Evolutionary conservation across 92 coral and sea anemone species (phyloP).

Genomic region (Epizoanthus scotinus): DNA sequence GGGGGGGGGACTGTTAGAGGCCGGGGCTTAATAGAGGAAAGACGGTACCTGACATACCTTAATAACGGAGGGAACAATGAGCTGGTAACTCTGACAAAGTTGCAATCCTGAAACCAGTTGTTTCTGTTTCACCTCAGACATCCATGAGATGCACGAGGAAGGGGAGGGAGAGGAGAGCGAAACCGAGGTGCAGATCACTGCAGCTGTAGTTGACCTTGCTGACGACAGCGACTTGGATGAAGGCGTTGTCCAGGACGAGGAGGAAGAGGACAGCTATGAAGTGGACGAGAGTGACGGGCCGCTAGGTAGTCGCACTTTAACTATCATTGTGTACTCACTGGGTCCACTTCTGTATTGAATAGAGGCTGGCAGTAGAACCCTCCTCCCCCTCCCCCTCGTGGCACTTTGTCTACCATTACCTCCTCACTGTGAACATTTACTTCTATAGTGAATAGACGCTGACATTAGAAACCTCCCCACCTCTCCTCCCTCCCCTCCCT

Average conservation of each 20-base stretch:
- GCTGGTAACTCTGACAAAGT: no score
- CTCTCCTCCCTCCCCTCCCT: no score
- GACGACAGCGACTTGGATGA: constrained; percentile 68
- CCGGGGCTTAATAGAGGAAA: no score
- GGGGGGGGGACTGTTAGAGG: no score
- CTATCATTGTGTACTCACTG: background rate
- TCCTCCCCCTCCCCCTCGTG: no score
- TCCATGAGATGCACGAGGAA: constrained; percentile 38
- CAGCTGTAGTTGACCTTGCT: constrained; percentile 86
- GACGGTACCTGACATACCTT: no score
- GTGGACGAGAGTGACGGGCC: constrained; percentile 77
- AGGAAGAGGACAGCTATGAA: constrained; percentile 76
- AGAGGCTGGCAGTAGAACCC: background rate
- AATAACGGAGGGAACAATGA: no score
- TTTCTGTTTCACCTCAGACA: background rate
- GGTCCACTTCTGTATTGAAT: background rate
- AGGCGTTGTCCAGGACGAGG: constrained; percentile 65
- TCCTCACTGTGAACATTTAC: background rate
- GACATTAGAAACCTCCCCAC: background rate
- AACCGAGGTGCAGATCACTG: constrained; percentile 81
- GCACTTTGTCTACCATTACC: background rate
- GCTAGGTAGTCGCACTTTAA: background rate
- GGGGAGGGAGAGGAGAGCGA: constrained; percentile 63
- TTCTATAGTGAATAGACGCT: background rate
- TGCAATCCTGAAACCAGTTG: background rate